Evolutionary conservation across 2,888 invertebrate species (phyloP), one percentile per base, ranked within the genome.

Genomic region (Creontiades dilutus): DNA sequence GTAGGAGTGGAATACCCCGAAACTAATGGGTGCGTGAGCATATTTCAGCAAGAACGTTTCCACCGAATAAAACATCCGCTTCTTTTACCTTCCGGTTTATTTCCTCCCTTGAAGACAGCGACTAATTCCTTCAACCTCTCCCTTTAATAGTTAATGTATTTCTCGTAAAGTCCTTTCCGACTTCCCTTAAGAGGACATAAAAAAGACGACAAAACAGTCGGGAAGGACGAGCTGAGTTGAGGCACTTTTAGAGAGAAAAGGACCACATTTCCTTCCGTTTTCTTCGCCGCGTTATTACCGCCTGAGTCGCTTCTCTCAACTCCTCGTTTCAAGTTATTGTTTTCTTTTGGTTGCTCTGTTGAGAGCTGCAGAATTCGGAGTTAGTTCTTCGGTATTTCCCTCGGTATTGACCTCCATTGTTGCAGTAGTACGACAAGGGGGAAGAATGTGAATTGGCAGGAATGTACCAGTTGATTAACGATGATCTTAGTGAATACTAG

Each of bases 161-260:
- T 37, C 37, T 37, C 37, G 37, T 37, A 37, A 37, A n/a, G 14
- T 57, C 57, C 57, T 57, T n/a, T 57, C 19, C n/a, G 57, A 7
- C 57, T 16, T 57, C n/a, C 7, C 16, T 1, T 16, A 16, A 5
- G n/a, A 14, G 7, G n/a, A 57, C 57, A 16, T 16, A n/a, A 57
- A 57, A 57, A 57, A 16, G 57, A 7, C n/a, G 57, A n/a, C n/a
- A 57, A 57, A n/a, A n/a, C 57, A n/a, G 57, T 57, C n/a, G n/a
- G 57, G n/a, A 16, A 57, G 57, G n/a, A n/a, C 57, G 57, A n/a
- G 57, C 19, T 16, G n/a, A 57, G n/a, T n/a, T 52, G 11, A 52
- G 52, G 52, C 52, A 52, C 52, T 52, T 52, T 12, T 12, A 52
- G 52, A 52, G 52, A 11, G 52, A 52, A 52, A 52, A 52, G 52